A percentile compares a stretch with the other conserved stretches of the same genome.
phyloP scores from a whole-genome alignment of 2,113 vertebrate species.

The Triplophysa siluroides region DNA sequence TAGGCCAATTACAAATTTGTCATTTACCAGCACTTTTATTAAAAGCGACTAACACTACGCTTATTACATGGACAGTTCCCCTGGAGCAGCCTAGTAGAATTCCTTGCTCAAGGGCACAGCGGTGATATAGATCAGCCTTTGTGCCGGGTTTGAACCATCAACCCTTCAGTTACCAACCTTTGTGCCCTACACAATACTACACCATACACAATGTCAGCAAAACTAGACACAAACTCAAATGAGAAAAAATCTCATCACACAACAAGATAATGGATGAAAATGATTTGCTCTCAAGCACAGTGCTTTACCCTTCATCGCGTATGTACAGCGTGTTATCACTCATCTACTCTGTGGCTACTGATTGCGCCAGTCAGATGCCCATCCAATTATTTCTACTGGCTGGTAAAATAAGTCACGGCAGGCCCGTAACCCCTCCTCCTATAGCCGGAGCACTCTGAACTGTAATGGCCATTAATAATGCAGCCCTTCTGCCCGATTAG shows the following conservation, averaged over 20 bases:
- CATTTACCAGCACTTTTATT: conserved; percentile 13
- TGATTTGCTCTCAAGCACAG: background rate
- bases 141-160: too few relatives aligned
- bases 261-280: background rate
- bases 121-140: background rate
- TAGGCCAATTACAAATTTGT: conserved; percentile 1
- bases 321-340: conserved; percentile 7
- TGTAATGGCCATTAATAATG: conserved; percentile 61
- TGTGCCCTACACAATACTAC: background rate
- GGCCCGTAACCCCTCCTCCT: conserved; percentile 15
- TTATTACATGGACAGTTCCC: background rate
- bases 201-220: background rate
- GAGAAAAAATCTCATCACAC: background rate
- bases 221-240: too few relatives aligned
- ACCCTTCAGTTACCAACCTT: background rate
- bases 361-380: conserved; percentile 11
- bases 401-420: conserved; percentile 1
- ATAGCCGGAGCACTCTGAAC: conserved; percentile 30
- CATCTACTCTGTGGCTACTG: conserved; percentile 28
- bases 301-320: background rate
- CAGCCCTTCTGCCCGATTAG: conserved; percentile 50
- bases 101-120: background rate
- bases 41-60: background rate
- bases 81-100: background rate
- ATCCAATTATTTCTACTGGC: conserved; percentile 45